A percentile compares a stretch with the other conserved stretches of the same genome.
phyloP scores from a whole-genome alignment of 2,797 vertebrate genomes.

The Mus caroli region DNA sequence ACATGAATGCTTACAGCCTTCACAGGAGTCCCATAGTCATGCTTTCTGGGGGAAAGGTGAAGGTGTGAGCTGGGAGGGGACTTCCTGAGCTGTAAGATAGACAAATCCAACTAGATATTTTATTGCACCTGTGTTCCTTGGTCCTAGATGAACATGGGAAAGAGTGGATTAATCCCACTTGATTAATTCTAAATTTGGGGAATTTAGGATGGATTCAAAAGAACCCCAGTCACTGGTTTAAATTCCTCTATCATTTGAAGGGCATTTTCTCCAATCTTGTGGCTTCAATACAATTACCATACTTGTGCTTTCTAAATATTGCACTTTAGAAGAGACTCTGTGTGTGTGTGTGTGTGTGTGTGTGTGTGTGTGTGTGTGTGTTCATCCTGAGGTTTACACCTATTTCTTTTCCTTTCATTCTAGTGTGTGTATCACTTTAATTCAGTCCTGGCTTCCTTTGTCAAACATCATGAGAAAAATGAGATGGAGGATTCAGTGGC shows the following conservation, averaged over 20 bases:
- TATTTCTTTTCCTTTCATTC: conserved; percentile 44
- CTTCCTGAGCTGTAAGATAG: neutral
- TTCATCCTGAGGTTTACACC: neutral
- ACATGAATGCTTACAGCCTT: neutral
- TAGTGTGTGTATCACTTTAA: conserved; percentile 34
- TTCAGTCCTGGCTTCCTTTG: conserved; percentile 49
- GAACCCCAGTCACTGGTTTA: neutral
- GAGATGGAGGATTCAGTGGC: conserved; percentile 1
- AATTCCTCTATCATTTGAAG: neutral
- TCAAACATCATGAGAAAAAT: conserved; percentile 57
- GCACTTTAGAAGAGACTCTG: too few species aligned
- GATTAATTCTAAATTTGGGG: neutral
- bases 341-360: too few species aligned
- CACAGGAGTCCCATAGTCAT: neutral
- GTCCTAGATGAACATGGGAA: neutral
- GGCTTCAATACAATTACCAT: neutral
- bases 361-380: too few species aligned
- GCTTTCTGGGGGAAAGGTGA: neutral
- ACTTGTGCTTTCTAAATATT: conserved; percentile 28
- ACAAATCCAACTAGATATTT: neutral
- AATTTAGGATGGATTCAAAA: neutral
- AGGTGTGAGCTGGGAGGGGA: neutral
- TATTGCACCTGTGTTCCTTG: neutral
- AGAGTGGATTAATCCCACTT: neutral
- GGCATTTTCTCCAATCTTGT: neutral